A percentile compares a stretch with the other conserved stretches of the same genome.
These are phyloP conservation scores for Anastatus disparis DNA, from an alignment of 1,140 invertebrate genomes.

Conservation along the genomic window DNA sequence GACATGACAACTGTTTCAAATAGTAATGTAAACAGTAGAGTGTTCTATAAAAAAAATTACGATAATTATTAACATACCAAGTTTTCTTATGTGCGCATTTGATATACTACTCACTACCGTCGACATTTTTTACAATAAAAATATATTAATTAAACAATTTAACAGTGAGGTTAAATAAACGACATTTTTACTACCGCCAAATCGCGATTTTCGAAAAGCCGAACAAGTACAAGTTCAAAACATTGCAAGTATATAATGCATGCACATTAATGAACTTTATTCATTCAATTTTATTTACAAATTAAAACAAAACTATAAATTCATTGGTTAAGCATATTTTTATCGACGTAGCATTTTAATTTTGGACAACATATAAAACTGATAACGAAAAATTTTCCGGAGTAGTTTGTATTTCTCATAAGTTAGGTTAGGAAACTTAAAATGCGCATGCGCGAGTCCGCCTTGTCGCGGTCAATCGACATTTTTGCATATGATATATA, in stretches of 20 bases:
- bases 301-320: neutral
- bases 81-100: conserved; percentile 45
- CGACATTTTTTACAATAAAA: conserved; percentile 39
- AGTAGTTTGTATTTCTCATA: too few species aligned
- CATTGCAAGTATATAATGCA: too few species aligned
- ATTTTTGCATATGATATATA: too few species aligned
- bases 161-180: conserved; percentile 1
- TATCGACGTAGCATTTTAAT: neutral
- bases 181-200: conserved; percentile 3
- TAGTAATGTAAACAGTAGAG: neutral
- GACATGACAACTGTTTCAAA: neutral
- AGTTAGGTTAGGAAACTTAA: too few species aligned
- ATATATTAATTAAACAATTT: conserved; percentile 4
- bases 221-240: neutral
- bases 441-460: too few species aligned
- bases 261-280: neutral
- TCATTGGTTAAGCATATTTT: neutral
- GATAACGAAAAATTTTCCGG: conserved; percentile 3
- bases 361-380: conserved; percentile 2
- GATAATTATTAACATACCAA: conserved; percentile 39
- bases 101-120: conserved; percentile 37
- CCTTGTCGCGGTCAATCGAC: too few species aligned
- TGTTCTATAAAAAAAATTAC: neutral
- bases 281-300: neutral
- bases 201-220: neutral